Base-by-base conservation (phyloP, 2,797 vertebrate species). In the Pygocentrus nattereri region DNA sequence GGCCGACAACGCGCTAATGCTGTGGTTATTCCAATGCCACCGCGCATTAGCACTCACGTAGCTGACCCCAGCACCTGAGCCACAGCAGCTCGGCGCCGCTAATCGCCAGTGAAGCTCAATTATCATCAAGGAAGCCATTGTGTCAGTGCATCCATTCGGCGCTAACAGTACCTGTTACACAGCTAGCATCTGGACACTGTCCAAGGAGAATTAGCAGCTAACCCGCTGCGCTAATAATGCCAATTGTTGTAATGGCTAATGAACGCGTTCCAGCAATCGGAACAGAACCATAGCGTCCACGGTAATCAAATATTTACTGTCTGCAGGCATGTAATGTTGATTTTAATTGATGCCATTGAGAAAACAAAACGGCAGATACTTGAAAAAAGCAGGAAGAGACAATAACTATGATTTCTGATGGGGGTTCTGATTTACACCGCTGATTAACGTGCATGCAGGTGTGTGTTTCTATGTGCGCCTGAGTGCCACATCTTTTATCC, bases 101-200 rank as follows among this genome's bases (percentile, higher is more conserved):
- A 85, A 87, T 85, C 90, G 92, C 93, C 94, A 96, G 94, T 92
- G 92, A 94, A 95, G 95, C 95, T 95, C 93, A 95, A 95, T 96
- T 95, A 96, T 91, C 91, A 89, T 74, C 78, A 77, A 44, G 59
- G 68, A 49, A 58, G 80, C 73, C 61, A 75, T 84, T 83, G 82
- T 84, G 82, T 74, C 34, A 27, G 44, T 68, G 83, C 84, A 64
- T 76, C 76, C 73, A 78, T 83, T 81, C 68, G 71, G 75, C 4
- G 54, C 76, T 78, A 78, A 76, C 70, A 49, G 67, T 82, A 80
- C 80, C 82, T 80, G 61, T 82, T 83, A 62, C 69, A 19, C 81
- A 30, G 74, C 83, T 67, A 82, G 76, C 80, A 82, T 80, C 83
- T 85, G 84, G 85, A 82, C 58, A 80, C 72, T 23, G 78, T 78